Base-by-base conservation (phyloP, 2,888 invertebrate species). In the Drosophila nigritarsus region DNA sequence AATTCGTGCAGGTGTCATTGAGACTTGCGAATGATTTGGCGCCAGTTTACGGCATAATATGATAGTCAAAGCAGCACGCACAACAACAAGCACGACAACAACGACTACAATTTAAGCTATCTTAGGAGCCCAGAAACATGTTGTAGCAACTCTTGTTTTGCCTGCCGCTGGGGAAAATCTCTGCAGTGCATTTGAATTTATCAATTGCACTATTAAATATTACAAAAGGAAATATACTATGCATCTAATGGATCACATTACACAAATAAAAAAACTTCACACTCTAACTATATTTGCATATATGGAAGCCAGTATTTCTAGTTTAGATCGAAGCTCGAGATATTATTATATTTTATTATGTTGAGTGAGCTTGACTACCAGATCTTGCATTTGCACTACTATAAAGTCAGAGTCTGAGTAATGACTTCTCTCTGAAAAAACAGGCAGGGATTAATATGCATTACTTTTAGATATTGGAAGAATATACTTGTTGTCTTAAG, bases 1-100 rank as follows among this genome's bases (percentile, higher is more conserved):
- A 90, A 83, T 86, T 86, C 86, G 86, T 89, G 86, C 86, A 87
- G 86, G 86, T 87, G 86, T 87, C 89, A 87, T 87, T 87, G 86
- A 83, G 86, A 87, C 80, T 87, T 78, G 86, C 86, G 90, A 87
- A 88, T 87, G 90, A 77, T 79, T 90, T 90, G 86, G 86, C 90
- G 90, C 86, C 86, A 86, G 76, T 86, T 88, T 80, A 90, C 83
- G 89, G 86, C 90, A 73, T 75, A 67, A 85, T 76, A 71, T 61
- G 82, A 82, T 79, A 72, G 68, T 42, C 64, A 48, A 54, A 60
- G 42, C 80, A 77, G 49, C 75, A 71, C 63, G 51, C 67, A 60
- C 56, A 73, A 29, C 59, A 66, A 45, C 75, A 80, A 64, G 42
- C 65, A 60, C 60, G 63, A 42, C 62, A 63, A 51, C 63, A 36